A percentile compares a stretch with the other conserved stretches of the same genome.
phyloP scores from a whole-genome alignment of 2,888 invertebrate genomes.

The Clostera curtula region DNA sequence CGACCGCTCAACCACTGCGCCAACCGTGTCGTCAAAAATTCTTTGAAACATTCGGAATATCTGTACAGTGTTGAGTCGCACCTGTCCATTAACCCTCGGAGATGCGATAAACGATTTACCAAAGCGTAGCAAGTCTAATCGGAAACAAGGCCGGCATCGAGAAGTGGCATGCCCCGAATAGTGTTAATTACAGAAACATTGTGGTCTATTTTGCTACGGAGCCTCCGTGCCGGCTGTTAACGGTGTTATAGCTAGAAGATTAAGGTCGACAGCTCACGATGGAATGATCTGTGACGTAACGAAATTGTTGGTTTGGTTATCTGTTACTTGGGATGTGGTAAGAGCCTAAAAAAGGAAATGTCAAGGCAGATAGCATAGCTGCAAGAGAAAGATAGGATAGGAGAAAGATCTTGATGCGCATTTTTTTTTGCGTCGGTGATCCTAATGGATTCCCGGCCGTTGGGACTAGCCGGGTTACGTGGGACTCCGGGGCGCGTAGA shows the following conservation, averaged over 20 bases:
- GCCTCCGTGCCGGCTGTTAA: slow-evolving; percentile 42
- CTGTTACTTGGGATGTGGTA: no score
- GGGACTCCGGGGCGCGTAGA: no score
- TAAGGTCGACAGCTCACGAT: slow-evolving; percentile 3
- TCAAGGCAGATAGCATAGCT: no score
- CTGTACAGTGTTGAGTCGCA: slow-evolving; percentile 49
- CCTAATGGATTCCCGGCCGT: no score
- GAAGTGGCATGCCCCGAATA: slow-evolving; percentile 53
- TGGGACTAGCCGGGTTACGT: no score
- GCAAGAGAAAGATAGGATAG: no score
- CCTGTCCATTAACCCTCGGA: slow-evolving; percentile 48
- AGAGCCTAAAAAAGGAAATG: no score
- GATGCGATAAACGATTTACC: slow-evolving; percentile 63
- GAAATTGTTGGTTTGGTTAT: no score
- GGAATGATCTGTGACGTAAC: no score
- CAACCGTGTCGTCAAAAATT: slow-evolving; percentile 9
- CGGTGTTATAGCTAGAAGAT: slow-evolving; percentile 31
- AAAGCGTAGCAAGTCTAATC: slow-evolving; percentile 54
- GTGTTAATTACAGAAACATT: slow-evolving; percentile 59
- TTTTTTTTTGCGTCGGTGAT: no score
- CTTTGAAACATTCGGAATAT: slow-evolving; percentile 22
- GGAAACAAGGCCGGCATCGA: slow-evolving; percentile 61
- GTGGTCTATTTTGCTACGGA: slow-evolving; percentile 45
- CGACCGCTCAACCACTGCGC: no score
- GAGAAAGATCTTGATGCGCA: no score